These are phyloP conservation scores for Sipha maydis DNA, from an alignment of 2,888 invertebrate genomes.

Conservation along the genomic window DNA sequence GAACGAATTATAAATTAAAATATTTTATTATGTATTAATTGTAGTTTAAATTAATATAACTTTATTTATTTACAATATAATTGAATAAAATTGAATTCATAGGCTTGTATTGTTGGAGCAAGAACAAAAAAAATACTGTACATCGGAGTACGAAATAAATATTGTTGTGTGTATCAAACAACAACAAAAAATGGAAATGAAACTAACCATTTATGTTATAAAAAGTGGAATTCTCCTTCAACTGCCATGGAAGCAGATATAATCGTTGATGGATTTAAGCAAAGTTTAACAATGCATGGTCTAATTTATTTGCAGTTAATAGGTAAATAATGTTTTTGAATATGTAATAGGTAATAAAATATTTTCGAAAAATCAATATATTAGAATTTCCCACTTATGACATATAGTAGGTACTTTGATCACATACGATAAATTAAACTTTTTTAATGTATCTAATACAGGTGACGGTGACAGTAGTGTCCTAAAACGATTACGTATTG, in stretches of 20 bases:
- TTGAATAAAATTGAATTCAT: too few species aligned
- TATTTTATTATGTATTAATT: too few species aligned
- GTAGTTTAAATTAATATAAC: too few species aligned
- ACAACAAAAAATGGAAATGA: not conserved
- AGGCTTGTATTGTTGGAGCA: not conserved
- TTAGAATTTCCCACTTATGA: too few species aligned
- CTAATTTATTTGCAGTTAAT: not conserved
- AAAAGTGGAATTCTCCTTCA: not conserved
- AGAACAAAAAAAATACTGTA: too few species aligned
- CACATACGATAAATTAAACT: too few species aligned
- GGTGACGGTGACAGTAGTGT: not conserved
- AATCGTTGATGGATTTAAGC: not conserved
- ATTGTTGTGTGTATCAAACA: not conserved
- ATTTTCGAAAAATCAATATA: too few species aligned
- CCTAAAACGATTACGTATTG: not conserved
- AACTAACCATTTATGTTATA: not conserved
- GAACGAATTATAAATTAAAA: too few species aligned
- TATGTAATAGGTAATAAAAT: too few species aligned
- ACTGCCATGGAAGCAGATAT: conserved; percentile 2
- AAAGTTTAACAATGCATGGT: not conserved
- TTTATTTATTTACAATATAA: too few species aligned
- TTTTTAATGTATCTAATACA: not conserved
- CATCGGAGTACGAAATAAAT: too few species aligned
- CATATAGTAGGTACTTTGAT: too few species aligned
- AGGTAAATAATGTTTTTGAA: not conserved